Evolutionary conservation across 1,140 invertebrate genomes (phyloP).

Genomic region (Ectropis grisescens): DNA sequence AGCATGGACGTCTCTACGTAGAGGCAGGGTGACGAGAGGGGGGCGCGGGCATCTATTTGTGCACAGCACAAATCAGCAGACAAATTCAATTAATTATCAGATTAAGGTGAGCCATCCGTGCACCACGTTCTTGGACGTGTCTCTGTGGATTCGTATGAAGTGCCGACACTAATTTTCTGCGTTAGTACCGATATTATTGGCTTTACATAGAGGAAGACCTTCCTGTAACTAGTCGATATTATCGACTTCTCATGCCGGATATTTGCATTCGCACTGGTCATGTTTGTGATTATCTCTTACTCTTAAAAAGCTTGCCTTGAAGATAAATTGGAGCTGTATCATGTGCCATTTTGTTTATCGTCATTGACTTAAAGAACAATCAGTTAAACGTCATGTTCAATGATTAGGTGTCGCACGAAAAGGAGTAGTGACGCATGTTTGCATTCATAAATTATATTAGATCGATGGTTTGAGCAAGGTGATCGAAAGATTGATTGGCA

Average conservation of each 20-base stretch:
- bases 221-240: background rate
- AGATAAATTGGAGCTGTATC: too few relatives aligned
- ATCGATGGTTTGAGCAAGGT: slow-evolving; percentile 31
- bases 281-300: too few relatives aligned
- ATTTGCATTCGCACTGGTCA: background rate
- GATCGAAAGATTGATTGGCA: slow-evolving; percentile 37
- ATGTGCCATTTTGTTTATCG: too few relatives aligned
- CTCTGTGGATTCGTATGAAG: slow-evolving; percentile 33
- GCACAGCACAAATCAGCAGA: slow-evolving; percentile 66
- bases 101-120: slow-evolving; percentile 65
- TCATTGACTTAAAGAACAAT: slow-evolving; percentile 9
- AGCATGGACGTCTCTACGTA: slow-evolving; percentile 28
- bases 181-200: slow-evolving; percentile 16
- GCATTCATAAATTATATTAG: slow-evolving; percentile 28
- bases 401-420: slow-evolving; percentile 12
- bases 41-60: slow-evolving; percentile 55
- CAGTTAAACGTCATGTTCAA: slow-evolving; percentile 10
- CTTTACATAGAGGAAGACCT: slow-evolving; percentile 1
- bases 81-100: slow-evolving; percentile 70
- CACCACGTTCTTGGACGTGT: slow-evolving; percentile 39
- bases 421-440: slow-evolving; percentile 10
- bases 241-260: background rate
- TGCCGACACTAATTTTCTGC: slow-evolving; percentile 22
- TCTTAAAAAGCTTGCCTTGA: too few relatives aligned
- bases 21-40: slow-evolving; percentile 14